Conservation (phyloP, 2,113 vertebrate species). For the Burhinus oedicnemus region DNA sequence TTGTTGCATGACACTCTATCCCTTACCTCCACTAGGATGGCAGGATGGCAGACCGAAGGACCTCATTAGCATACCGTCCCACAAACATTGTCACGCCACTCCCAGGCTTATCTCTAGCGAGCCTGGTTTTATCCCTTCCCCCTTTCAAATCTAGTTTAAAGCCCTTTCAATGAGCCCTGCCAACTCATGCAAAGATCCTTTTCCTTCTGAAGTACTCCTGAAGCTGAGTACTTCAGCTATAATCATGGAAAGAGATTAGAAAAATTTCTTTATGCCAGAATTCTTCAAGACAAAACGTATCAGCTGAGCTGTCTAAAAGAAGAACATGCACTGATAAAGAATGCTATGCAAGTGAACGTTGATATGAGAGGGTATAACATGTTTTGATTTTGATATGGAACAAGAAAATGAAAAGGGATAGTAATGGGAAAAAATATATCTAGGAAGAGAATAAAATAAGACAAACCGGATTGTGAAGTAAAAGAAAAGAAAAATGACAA, state of each 20-base stretch:
- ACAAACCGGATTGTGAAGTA: not conserved
- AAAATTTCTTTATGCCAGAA: not conserved
- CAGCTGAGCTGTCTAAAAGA: not conserved
- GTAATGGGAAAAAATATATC: not conserved
- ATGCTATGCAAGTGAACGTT: not conserved
- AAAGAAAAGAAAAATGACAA: not conserved
- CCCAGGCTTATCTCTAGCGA: too few relatives aligned
- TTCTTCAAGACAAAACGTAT: not conserved
- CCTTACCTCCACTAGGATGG: too few relatives aligned
- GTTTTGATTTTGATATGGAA: not conserved
- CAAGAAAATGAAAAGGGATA: not conserved
- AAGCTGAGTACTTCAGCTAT: not conserved
- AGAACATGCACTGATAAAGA: not conserved
- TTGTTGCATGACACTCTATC: too few relatives aligned
- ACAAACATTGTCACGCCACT: too few relatives aligned
- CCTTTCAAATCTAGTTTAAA: too few relatives aligned
- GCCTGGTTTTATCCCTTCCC: too few relatives aligned
- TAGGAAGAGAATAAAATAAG: not conserved
- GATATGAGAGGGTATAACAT: not conserved
- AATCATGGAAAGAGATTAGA: not conserved
- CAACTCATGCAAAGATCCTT: too few relatives aligned
- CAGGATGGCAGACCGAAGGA: too few relatives aligned
- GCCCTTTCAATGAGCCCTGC: too few relatives aligned
- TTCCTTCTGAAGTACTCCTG: too few relatives aligned
- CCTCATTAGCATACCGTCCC: too few relatives aligned